Percentiles rank a stretch among this genome's conserved stretches.
Evolutionary conservation across 1,140 invertebrate species (phyloP).

Genomic region (Charaxes varanes): DNA sequence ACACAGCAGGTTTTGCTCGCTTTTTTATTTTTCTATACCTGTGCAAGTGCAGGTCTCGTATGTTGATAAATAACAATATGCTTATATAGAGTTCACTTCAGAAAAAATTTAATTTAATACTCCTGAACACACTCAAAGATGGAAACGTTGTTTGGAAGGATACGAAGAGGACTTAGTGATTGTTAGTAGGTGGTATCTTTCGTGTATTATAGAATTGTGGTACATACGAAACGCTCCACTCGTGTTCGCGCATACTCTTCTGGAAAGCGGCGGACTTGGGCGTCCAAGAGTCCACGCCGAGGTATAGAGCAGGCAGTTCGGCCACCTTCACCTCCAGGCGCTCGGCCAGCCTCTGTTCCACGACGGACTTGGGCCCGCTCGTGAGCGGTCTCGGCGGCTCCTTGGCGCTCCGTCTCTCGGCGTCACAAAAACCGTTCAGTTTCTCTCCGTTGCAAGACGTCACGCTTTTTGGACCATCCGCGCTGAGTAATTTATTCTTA

Average conservation of each 20-base stretch:
- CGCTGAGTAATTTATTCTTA: conserved; percentile 64
- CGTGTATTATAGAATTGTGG: conserved; percentile 12
- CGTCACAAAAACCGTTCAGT: conserved; percentile 43
- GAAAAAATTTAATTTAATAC: conserved; percentile 8
- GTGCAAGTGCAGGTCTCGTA: too few species aligned
- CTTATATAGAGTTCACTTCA: too few species aligned
- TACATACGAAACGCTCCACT: conserved; percentile 75
- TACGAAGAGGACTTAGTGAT: conserved; percentile 18
- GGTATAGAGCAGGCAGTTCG: conserved; percentile 77
- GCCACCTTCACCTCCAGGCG: conserved; percentile 69
- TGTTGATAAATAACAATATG: too few species aligned
- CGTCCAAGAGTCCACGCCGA: conserved; percentile 78
- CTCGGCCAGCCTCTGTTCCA: conserved; percentile 59
- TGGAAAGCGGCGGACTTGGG: conserved; percentile 75
- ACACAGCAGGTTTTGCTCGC: conserved; percentile 19
- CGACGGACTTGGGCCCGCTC: conserved; percentile 52
- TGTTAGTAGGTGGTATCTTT: conserved; percentile 17
- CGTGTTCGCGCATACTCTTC: conserved; percentile 72
- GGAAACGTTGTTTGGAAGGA: conserved; percentile 6
- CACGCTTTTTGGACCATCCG: conserved; percentile 64
- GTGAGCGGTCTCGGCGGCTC: conserved; percentile 55
- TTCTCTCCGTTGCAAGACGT: conserved; percentile 63
- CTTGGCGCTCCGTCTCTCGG: conserved; percentile 42
- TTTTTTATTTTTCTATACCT: conserved; percentile 41
- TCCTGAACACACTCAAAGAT: conserved; percentile 21